Base-by-base conservation (phyloP, 1,140 invertebrate genomes). In the Asbolus verrucosus region DNA sequence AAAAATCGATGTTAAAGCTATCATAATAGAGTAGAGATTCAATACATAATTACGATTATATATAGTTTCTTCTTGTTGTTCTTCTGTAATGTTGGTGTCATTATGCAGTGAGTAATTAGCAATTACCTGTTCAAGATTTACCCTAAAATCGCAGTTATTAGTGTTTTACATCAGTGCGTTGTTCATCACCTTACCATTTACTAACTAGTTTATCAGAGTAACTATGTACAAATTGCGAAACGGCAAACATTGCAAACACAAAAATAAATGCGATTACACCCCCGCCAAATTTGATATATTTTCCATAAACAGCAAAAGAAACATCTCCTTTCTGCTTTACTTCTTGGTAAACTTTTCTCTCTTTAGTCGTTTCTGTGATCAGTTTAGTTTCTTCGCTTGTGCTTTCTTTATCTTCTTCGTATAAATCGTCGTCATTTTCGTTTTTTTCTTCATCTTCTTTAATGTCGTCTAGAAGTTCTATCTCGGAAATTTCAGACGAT, bases 221-320 rank as follows among this genome's bases (percentile, higher is more conserved):
- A 30, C 73, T 75, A n/a, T 71, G 61, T 5, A 60, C 14, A 27
- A 69, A 41, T 27, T 76, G 69, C 2, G 41, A 11, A 1, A 39
- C 31, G n/a, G 39, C 30, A 65, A 62, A 73, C 1, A 73, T 5
- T 1, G 60, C 6, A 19, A 63, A 6, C 11, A 76, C 38, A 8
- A 60, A 24, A 13, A 66, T 6, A 11, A 73, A 19, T 2, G 72
- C 6, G 3, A 63, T 31, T 15, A 73, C 21, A 6, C 76, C 76
- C 18, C 76, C 76, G n/a, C 76, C 75, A 68, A 72, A 75, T 8
- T 54, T 15, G 6, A 76, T 24, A 39, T 76, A 78, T 50, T 70
- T 70, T 8, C 69, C 69, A 31, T 76, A 76, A 9, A 76, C 67
- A 0, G 18, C 14, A 9, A 68, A 72, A 50, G 70, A 54, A 11